Evolutionary conservation across 2,888 invertebrate species (phyloP).

Genomic region (Mellilla xanthometata): DNA sequence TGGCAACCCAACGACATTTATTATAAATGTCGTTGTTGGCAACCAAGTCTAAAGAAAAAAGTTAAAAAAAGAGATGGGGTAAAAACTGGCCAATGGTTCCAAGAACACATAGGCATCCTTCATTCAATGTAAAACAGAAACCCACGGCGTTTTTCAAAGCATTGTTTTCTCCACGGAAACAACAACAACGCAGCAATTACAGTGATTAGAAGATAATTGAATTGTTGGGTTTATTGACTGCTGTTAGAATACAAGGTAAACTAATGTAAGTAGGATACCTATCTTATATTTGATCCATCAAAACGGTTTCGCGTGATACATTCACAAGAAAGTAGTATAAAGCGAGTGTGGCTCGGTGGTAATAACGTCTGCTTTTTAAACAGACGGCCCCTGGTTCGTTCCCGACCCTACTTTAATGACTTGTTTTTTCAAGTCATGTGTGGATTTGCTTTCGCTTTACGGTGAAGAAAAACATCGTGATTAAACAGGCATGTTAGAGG

Average conservation of each 20-base stretch:
- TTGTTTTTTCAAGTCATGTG: too few species aligned
- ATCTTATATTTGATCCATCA: constrained; percentile 7
- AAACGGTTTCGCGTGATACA: constrained; percentile 6
- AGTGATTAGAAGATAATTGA: constrained; percentile 33
- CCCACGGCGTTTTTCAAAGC: constrained; percentile 48
- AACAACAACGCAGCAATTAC: constrained; percentile 35
- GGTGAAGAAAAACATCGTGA: too few species aligned
- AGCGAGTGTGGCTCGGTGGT: not conserved
- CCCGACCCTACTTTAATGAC: too few species aligned
- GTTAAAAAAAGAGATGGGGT: constrained; percentile 16
- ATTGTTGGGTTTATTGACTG: constrained; percentile 22
- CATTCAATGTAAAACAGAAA: constrained; percentile 32
- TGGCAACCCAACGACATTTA: constrained; percentile 28
- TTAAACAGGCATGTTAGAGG: too few species aligned
- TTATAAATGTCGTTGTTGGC: constrained; percentile 16
- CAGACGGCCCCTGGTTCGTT: too few species aligned
- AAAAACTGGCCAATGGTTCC: constrained; percentile 29
- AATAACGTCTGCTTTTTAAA: too few species aligned
- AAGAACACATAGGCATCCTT: constrained; percentile 28
- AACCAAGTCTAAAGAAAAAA: constrained; percentile 21
- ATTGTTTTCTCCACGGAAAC: constrained; percentile 40
- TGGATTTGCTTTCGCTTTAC: too few species aligned
- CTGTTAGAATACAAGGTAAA: constrained; percentile 2
- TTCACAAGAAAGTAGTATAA: constrained; percentile 8
- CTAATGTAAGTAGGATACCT: constrained; percentile 7